Conservation (phyloP, 2,113 vertebrate species). For the Triplophysa tibetana region DNA sequence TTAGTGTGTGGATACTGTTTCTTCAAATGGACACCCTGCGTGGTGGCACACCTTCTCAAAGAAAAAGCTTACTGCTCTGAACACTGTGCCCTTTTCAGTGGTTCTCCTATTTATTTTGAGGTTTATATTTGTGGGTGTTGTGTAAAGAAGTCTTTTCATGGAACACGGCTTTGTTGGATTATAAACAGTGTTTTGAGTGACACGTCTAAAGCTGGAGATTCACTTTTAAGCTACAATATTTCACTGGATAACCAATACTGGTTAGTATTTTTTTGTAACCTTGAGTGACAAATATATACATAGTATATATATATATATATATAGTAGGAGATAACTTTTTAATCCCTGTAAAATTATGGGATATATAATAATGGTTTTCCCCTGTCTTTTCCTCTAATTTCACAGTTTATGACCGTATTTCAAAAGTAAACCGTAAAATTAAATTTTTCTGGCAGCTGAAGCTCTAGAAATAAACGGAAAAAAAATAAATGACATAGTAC, state of each 20-base stretch:
- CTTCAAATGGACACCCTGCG: constrained; percentile 55
- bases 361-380: no score
- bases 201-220: constrained; percentile 23
- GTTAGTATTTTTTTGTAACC: no score
- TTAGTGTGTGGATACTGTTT: constrained; percentile 65
- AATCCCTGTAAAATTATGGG: no score
- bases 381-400: no score
- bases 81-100: constrained; percentile 3
- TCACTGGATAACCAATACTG: background rate
- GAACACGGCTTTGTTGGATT: constrained; percentile 5
- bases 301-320: no score
- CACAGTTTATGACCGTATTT: no score
- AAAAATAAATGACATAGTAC: no score
- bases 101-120: background rate
- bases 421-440: no score
- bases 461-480: no score
- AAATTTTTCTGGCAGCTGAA: no score
- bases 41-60: constrained; percentile 56
- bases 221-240: background rate
- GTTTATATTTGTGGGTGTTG: background rate
- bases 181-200: constrained; percentile 28
- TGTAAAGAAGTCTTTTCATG: constrained; percentile 12
- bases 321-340: no score
- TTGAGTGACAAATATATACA: no score
- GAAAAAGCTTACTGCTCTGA: constrained; percentile 60